Evolutionary conservation across 2,113 vertebrate genomes (phyloP).

Genomic region (Donacobius atricapilla): DNA sequence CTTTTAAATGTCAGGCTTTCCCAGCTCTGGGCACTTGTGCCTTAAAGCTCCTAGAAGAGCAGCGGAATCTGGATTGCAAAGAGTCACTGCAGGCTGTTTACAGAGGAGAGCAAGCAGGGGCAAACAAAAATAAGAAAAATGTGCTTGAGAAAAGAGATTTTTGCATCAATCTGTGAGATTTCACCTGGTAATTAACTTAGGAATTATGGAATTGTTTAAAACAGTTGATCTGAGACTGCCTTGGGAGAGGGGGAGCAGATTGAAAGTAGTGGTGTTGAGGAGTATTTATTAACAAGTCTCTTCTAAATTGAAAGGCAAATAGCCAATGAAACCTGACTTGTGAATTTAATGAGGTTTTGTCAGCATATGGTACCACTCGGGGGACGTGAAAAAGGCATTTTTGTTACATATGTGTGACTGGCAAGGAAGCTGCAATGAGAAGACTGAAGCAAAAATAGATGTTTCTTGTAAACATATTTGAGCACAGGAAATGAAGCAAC

Average conservation of each 20-base stretch:
- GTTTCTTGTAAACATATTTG: neutral
- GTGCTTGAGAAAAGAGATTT: neutral
- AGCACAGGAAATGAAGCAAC: neutral
- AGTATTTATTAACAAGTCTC: conserved; percentile 26
- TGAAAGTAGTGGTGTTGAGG: neutral
- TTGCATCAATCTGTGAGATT: neutral
- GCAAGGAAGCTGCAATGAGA: neutral
- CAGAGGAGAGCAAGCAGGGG: neutral
- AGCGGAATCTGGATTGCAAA: neutral
- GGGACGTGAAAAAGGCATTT: neutral
- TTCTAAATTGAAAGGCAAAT: conserved; percentile 23
- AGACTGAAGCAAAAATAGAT: conserved; percentile 25
- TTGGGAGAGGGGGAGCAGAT: neutral
- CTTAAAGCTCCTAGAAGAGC: conserved; percentile 29
- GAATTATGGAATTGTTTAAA: neutral
- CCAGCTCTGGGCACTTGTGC: neutral
- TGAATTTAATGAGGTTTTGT: conserved; percentile 20
- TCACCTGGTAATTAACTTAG: neutral
- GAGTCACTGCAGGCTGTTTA: neutral
- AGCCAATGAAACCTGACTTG: conserved; percentile 33
- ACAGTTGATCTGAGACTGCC: neutral
- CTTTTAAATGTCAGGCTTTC: conserved; percentile 69
- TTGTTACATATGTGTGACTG: neutral
- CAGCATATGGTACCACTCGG: conserved; percentile 40
- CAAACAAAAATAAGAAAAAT: neutral